phyloP scores from a whole-genome alignment of 2,797 vertebrate species.

The Sciurus carolinensis region DNA sequence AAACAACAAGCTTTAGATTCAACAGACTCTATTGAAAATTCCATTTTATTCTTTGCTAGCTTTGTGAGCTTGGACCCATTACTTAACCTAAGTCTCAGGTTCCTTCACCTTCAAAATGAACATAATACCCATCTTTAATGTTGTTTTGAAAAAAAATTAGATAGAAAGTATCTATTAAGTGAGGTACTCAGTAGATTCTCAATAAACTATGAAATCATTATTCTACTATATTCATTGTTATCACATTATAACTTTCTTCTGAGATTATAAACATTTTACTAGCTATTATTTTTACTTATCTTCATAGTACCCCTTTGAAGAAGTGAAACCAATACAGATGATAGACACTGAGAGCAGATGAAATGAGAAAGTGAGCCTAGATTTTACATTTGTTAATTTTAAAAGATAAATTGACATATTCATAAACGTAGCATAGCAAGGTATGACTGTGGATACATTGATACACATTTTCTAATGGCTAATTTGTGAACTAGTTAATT shows the following conservation, averaged over 20 bases:
- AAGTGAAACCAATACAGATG: neutral
- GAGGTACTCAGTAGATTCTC: neutral
- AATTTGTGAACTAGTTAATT: neutral
- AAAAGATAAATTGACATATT: neutral
- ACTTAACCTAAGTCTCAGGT: neutral
- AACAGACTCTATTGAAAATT: slow-evolving; percentile 31
- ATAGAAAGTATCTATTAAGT: neutral
- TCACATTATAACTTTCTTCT: neutral
- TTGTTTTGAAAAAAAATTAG: slow-evolving; percentile 49
- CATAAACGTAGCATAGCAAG: slow-evolving; percentile 6
- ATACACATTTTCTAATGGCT: neutral
- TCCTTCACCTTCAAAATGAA: slow-evolving; percentile 30
- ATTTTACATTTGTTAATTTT: neutral
- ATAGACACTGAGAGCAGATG: neutral
- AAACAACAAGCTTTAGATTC: neutral
- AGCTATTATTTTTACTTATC: neutral
- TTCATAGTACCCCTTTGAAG: slow-evolving; percentile 13
- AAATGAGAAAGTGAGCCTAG: slow-evolving; percentile 33
- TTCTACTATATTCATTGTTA: neutral
- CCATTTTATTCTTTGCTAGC: neutral
- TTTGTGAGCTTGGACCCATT: neutral
- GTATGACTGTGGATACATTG: neutral
- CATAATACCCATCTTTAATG: neutral
- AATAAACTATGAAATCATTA: neutral
- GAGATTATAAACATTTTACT: slow-evolving; percentile 28